Percentiles rank a stretch among this genome's conserved stretches.
Evolutionary conservation across 2,888 invertebrate genomes (phyloP).

Genomic region (Matsumyia berberina): DNA sequence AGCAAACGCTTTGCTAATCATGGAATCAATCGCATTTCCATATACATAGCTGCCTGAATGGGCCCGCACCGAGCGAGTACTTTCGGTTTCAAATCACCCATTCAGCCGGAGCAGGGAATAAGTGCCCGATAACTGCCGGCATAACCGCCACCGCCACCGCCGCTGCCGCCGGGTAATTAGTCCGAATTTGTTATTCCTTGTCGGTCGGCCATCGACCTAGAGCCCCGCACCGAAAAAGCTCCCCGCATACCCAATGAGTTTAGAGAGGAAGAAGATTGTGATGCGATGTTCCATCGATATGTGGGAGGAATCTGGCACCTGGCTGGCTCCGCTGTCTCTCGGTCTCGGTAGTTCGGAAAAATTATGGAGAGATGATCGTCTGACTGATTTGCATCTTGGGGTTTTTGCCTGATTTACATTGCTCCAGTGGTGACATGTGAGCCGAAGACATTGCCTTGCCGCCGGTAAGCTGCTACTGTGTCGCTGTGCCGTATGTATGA

Average conservation of each 20-base stretch:
- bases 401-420: slow-evolving; percentile 63
- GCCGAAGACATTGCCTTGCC: slow-evolving; percentile 24
- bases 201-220: slow-evolving; percentile 58
- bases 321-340: slow-evolving; percentile 46
- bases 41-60: slow-evolving; percentile 46
- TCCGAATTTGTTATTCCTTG: slow-evolving; percentile 73
- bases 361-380: slow-evolving; percentile 60
- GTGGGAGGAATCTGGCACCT: slow-evolving; percentile 75
- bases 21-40: slow-evolving; percentile 75
- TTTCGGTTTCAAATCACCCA: slow-evolving; percentile 64
- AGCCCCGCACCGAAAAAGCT: slow-evolving; percentile 34
- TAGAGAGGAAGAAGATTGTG: slow-evolving; percentile 38
- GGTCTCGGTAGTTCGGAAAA: slow-evolving; percentile 3
- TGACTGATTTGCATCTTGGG: slow-evolving; percentile 70
- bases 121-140: slow-evolving; percentile 56
- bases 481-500: slow-evolving; percentile 40
- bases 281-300: slow-evolving; percentile 62
- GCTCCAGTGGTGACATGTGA: slow-evolving; percentile 31
- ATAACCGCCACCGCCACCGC: not conserved
- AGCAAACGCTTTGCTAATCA: slow-evolving; percentile 73
- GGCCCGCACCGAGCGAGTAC: slow-evolving; percentile 41
- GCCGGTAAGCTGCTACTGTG: slow-evolving; percentile 37
- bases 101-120: slow-evolving; percentile 23
- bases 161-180: slow-evolving; percentile 63
- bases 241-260: slow-evolving; percentile 66